Base-by-base conservation (phyloP, 2,888 invertebrate species). In the Chrysina gloriosa region DNA sequence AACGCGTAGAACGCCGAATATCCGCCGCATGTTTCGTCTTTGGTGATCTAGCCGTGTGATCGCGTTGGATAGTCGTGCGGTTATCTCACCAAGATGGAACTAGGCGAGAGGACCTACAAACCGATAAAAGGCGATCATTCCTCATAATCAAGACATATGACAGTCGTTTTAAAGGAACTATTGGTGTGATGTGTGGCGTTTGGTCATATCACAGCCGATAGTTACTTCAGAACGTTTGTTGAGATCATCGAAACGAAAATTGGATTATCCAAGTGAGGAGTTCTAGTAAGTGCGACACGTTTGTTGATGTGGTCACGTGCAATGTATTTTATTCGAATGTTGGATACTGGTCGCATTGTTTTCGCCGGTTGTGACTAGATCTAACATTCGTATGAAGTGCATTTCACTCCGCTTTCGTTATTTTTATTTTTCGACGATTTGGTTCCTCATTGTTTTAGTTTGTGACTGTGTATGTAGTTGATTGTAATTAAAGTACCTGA, bases 41-140 rank as follows among this genome's bases (percentile, higher is more conserved):
- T 83, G 83, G 83, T 83, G 82, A 82, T 83, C 82, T 82, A 82
- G 82, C 82, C 82, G 81, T 81, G 82, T 82, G 82, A 81, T 71
- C 56, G 69, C 66, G 64, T 65, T 73, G 73, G 71, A 68, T 61
- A 67, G 71, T 79, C 80, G 76, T 74, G 72, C 74, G 80, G 80
- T 75, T 82, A 74, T 67, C 21, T 80, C 73, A 79, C 79, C 82
- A 79, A 80, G 71, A 63, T 69, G 71, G 70, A 70, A 71, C 68
- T 67, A 54, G 25, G 52, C 31, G 69, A 27, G 48, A 67, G 27
- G 48, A 7, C 11, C 45, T 23, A 7, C 56, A 27, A 31, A 1
- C 5, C 25, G 42, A 14, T 11, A 11, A 4, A 21, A 27, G 42
- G 14, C 31, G 16, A 52, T 9, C 5, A 4, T 7, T 29, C 25